phyloP scores from a whole-genome alignment of 2,113 vertebrate species.

The Etia nguti region DNA sequence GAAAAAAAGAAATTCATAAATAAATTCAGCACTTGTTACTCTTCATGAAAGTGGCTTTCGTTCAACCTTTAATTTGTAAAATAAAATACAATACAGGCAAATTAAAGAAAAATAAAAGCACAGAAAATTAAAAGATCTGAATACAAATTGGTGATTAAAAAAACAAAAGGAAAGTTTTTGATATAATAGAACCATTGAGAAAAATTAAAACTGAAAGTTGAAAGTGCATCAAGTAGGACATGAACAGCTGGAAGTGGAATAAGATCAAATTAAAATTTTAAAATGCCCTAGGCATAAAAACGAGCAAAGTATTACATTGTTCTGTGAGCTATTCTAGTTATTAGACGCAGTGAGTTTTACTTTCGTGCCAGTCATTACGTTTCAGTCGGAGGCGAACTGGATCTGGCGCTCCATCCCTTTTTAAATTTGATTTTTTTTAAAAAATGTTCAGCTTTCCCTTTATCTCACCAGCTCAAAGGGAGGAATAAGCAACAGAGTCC shows the following conservation, averaged over 20 bases:
- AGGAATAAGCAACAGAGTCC: background rate
- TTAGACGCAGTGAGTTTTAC: background rate
- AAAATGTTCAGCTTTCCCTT: background rate
- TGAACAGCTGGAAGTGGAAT: background rate
- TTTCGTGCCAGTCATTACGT: background rate
- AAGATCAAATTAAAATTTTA: background rate
- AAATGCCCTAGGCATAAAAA: background rate
- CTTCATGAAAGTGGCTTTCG: no score
- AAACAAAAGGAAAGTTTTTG: background rate
- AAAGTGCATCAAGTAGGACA: background rate
- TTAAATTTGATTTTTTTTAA: background rate
- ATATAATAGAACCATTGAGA: background rate
- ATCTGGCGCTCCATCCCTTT: background rate
- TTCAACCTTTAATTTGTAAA: background rate
- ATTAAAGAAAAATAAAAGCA: background rate
- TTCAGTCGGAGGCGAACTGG: background rate
- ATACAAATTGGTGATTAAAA: background rate
- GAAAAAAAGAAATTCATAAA: background rate
- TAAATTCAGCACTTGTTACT: background rate
- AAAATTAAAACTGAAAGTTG: background rate
- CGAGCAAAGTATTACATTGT: background rate
- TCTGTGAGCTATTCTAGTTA: background rate
- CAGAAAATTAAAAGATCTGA: background rate
- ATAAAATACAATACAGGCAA: rapidly evolving
- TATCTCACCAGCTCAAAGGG: background rate